Evolutionary conservation across 2,888 invertebrate species (phyloP).

Genomic region (Diarsia dahlii): DNA sequence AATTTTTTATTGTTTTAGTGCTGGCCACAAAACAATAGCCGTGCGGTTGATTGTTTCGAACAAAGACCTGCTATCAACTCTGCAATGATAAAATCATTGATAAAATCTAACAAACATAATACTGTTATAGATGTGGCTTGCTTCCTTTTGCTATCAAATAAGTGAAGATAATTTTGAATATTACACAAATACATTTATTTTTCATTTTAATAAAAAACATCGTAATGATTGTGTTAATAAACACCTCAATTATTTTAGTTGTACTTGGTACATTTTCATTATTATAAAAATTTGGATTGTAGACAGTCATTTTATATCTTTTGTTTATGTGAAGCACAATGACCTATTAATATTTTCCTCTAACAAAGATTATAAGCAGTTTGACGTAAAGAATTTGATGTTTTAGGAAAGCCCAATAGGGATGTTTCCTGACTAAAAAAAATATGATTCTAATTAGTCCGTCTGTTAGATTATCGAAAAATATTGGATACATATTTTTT

Average conservation of each 20-base stretch:
- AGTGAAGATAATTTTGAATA: constrained; percentile 26
- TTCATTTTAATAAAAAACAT: too few species aligned
- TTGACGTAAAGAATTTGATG: neutral
- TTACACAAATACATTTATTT: neutral
- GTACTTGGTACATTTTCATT: too few species aligned
- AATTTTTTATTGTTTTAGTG: constrained; percentile 80
- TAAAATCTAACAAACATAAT: constrained; percentile 56
- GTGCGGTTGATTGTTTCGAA: constrained; percentile 74
- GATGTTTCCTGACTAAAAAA: too few species aligned
- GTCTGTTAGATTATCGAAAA: too few species aligned
- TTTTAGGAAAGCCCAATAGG: too few species aligned
- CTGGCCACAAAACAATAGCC: constrained; percentile 77
- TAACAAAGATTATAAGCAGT: neutral
- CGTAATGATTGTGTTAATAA: too few species aligned
- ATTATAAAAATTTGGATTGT: neutral
- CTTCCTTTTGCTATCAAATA: constrained; percentile 34
- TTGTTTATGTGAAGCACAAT: constrained; percentile 14
- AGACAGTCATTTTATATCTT: neutral
- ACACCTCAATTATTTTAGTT: too few species aligned
- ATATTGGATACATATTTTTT: too few species aligned
- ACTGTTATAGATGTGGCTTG: constrained; percentile 57
- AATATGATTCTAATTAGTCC: too few species aligned
- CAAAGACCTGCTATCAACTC: constrained; percentile 80
- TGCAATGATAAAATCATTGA: constrained; percentile 77
- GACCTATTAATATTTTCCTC: neutral